Percentiles rank a stretch among this genome's conserved stretches.
phyloP scores from a whole-genome alignment of 2,113 vertebrate genomes.

The Rissa tridactyla region DNA sequence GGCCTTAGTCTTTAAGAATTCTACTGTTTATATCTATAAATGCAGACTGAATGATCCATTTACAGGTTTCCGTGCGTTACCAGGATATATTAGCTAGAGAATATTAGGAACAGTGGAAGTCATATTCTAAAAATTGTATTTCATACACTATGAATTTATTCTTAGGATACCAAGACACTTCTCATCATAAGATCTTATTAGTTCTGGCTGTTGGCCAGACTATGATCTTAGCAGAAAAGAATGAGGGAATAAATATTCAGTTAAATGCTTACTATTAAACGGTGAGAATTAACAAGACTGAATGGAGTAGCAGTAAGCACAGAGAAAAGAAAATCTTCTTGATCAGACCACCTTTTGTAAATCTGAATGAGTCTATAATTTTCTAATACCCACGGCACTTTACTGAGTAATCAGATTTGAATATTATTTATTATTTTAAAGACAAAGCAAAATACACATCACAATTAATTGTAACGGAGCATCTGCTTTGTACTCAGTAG shows the following conservation, averaged over 20 bases:
- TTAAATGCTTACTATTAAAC: neutral
- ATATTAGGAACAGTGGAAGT: neutral
- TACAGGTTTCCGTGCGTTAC: neutral
- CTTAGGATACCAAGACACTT: conserved; percentile 10
- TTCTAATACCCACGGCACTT: neutral
- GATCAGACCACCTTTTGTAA: neutral
- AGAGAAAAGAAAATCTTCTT: neutral
- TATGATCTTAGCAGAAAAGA: neutral
- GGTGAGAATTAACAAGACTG: neutral
- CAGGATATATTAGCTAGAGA: neutral
- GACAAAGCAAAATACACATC: neutral
- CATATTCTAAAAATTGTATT: conserved; percentile 13
- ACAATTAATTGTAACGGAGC: neutral
- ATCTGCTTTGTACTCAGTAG: neutral
- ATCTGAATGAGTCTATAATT: neutral
- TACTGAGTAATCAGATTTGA: neutral
- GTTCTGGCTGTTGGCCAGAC: neutral
- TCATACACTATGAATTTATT: neutral
- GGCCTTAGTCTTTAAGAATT: neutral
- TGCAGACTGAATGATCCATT: neutral
- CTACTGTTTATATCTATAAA: neutral
- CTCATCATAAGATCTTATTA: neutral
- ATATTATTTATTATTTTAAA: neutral
- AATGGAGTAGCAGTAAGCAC: neutral
- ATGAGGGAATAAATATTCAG: neutral